Percentiles rank a stretch among this genome's conserved stretches.
Conservation (phyloP, 2,888 invertebrate species). For the Operophtera brumata region DNA sequence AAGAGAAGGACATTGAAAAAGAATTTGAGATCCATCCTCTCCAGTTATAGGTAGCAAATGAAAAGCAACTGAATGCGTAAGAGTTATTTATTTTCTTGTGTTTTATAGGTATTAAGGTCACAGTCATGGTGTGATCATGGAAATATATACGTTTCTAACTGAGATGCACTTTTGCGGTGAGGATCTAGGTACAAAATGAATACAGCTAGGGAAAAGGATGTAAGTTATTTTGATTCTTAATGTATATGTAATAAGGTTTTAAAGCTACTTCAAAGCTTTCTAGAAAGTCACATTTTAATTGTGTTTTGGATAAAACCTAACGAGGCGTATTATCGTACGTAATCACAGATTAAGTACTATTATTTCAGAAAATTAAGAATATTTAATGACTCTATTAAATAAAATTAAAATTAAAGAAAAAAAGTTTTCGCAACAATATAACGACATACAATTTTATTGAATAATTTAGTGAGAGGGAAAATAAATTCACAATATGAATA, state of each 20-base stretch:
- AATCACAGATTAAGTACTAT: too few species aligned
- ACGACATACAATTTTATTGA: too few species aligned
- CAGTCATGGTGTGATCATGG: slow-evolving; percentile 52
- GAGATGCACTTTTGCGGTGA: slow-evolving; percentile 23
- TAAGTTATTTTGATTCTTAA: background rate
- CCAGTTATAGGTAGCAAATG: slow-evolving; percentile 50
- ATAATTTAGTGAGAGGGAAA: too few species aligned
- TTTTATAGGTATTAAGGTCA: slow-evolving; percentile 67
- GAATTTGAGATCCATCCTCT: slow-evolving; percentile 51
- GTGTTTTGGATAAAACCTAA: background rate
- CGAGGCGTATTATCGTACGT: too few species aligned
- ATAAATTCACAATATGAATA: too few species aligned
- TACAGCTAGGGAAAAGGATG: slow-evolving; percentile 1
- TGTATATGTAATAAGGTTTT: background rate
- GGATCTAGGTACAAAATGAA: slow-evolving; percentile 1
- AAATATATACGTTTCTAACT: slow-evolving; percentile 54
- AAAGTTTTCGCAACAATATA: too few species aligned
- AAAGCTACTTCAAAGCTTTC: background rate
- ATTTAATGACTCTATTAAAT: too few species aligned
- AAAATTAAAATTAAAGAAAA: too few species aligned
- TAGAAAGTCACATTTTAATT: background rate
- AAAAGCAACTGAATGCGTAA: slow-evolving; percentile 41
- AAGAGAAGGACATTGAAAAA: slow-evolving; percentile 36
- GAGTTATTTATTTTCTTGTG: slow-evolving; percentile 67
- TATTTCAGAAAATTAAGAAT: too few species aligned